Evolutionary conservation across 2,797 vertebrate species (phyloP).

Genomic region (Sphaeramia orbicularis): DNA sequence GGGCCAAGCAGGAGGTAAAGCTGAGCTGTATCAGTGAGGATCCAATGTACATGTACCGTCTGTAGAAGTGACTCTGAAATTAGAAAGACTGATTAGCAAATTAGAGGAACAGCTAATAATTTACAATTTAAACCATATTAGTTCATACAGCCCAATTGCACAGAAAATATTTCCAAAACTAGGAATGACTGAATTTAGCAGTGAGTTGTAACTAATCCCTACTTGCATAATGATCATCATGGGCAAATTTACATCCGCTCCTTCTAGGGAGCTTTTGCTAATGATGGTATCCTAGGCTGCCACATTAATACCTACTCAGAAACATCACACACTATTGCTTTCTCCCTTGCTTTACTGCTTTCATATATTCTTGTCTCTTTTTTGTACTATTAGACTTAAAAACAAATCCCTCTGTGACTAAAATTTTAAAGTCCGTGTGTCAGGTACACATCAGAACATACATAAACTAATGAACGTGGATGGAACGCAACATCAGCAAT

Average conservation of each 20-base stretch:
- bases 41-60: slow-evolving; percentile 53
- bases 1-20: slow-evolving; percentile 65
- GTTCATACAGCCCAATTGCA: slow-evolving; percentile 32
- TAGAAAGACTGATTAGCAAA: slow-evolving; percentile 38
- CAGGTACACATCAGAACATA: slow-evolving; percentile 17
- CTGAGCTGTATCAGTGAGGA: slow-evolving; percentile 41
- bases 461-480: slow-evolving; percentile 41
- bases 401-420: slow-evolving; percentile 14
- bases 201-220: slow-evolving; percentile 42
- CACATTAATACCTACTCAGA: slow-evolving; percentile 62
- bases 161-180: slow-evolving; percentile 51
- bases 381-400: slow-evolving; percentile 4
- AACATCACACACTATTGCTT: slow-evolving; percentile 6
- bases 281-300: slow-evolving; percentile 68
- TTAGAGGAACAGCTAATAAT: not conserved
- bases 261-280: slow-evolving; percentile 57
- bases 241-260: slow-evolving; percentile 58
- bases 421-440: slow-evolving; percentile 12
- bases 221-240: slow-evolving; percentile 51
- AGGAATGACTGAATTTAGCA: slow-evolving; percentile 52
- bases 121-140: slow-evolving; percentile 12
- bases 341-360: not conserved
- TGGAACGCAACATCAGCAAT: slow-evolving; percentile 40
- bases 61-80: slow-evolving; percentile 50
- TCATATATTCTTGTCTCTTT: not conserved